A percentile compares a stretch with the other conserved stretches of the same genome.
These are phyloP conservation scores for Drosophila affinis DNA, from an alignment of 2,888 invertebrate species.

Conservation along the genomic window DNA sequence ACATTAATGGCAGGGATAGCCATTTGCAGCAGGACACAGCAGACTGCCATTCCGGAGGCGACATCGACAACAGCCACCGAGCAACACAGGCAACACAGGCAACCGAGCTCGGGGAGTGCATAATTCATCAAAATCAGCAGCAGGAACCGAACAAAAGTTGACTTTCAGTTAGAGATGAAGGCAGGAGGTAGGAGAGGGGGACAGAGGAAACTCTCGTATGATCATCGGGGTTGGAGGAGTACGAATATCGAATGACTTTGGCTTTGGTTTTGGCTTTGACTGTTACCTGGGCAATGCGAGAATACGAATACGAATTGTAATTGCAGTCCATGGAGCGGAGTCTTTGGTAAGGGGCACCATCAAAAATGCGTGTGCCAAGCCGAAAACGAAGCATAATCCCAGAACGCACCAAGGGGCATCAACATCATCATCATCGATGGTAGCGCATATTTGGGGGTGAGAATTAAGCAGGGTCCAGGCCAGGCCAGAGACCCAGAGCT, in stretches of 20 bases:
- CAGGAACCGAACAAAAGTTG: slow-evolving; percentile 65
- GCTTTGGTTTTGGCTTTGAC: slow-evolving; percentile 5
- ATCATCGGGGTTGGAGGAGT: neutral
- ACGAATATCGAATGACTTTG: slow-evolving; percentile 31
- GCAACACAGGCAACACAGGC: slow-evolving; percentile 10
- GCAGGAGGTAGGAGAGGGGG: no score
- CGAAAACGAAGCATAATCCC: slow-evolving; percentile 52
- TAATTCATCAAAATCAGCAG: slow-evolving; percentile 75
- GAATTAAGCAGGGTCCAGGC: neutral
- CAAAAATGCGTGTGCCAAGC: slow-evolving; percentile 68
- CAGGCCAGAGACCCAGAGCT: slow-evolving; percentile 9
- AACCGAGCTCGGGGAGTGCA: slow-evolving; percentile 49
- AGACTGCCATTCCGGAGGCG: slow-evolving; percentile 34
- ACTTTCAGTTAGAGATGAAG: slow-evolving; percentile 31
- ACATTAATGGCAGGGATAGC: slow-evolving; percentile 61
- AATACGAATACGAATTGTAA: slow-evolving; percentile 38
- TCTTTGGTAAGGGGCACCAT: slow-evolving; percentile 49
- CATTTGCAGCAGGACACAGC: slow-evolving; percentile 32
- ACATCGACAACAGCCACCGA: slow-evolving; percentile 24
- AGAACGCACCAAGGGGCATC: slow-evolving; percentile 49
- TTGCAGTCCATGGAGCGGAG: slow-evolving; percentile 50
- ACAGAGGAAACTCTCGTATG: neutral
- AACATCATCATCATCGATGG: slow-evolving; percentile 19
- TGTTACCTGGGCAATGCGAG: slow-evolving; percentile 45
- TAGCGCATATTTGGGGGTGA: neutral